Evolutionary conservation across 2,888 invertebrate species (phyloP).

Genomic region (Automeris io): DNA sequence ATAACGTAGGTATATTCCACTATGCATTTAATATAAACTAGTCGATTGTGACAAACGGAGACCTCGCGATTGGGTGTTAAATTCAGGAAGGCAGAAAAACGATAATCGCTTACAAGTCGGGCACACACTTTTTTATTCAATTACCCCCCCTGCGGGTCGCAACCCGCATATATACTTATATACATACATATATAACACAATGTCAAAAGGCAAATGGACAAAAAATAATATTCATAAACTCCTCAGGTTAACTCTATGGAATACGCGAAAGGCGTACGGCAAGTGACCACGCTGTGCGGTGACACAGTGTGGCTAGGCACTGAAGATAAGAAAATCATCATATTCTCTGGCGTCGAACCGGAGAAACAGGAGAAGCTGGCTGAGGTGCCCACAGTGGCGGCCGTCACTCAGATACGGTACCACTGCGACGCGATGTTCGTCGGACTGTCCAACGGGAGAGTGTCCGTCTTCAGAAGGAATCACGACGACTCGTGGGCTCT

Average conservation of each 20-base stretch:
- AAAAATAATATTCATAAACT: background rate
- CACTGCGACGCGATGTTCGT: slow-evolving; percentile 93
- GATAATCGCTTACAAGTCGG: too few relatives aligned
- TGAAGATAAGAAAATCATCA: slow-evolving; percentile 86
- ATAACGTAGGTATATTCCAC: too few relatives aligned
- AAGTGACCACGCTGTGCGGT: slow-evolving; percentile 64
- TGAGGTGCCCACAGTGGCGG: slow-evolving; percentile 81
- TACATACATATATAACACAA: background rate
- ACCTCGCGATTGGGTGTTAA: too few relatives aligned
- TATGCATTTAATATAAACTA: too few relatives aligned
- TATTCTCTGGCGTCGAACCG: slow-evolving; percentile 90
- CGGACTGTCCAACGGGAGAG: slow-evolving; percentile 86
- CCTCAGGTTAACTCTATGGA: slow-evolving; percentile 86
- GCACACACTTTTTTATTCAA: too few relatives aligned
- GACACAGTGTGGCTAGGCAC: slow-evolving; percentile 97
- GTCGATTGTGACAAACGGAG: too few relatives aligned
- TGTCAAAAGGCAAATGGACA: background rate
- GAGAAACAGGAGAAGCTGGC: slow-evolving; percentile 88
- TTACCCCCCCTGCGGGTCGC: too few relatives aligned
- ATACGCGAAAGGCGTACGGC: slow-evolving; percentile 84
- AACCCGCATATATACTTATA: too few relatives aligned
- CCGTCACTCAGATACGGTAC: slow-evolving; percentile 87
- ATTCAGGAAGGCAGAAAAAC: too few relatives aligned
- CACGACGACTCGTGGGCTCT: slow-evolving; percentile 85
- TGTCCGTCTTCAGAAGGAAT: slow-evolving; percentile 84